A percentile compares a stretch with the other conserved stretches of the same genome.
Evolutionary conservation across 2,888 invertebrate genomes (phyloP).

Genomic region (Dasysyrphus tricinctus): DNA sequence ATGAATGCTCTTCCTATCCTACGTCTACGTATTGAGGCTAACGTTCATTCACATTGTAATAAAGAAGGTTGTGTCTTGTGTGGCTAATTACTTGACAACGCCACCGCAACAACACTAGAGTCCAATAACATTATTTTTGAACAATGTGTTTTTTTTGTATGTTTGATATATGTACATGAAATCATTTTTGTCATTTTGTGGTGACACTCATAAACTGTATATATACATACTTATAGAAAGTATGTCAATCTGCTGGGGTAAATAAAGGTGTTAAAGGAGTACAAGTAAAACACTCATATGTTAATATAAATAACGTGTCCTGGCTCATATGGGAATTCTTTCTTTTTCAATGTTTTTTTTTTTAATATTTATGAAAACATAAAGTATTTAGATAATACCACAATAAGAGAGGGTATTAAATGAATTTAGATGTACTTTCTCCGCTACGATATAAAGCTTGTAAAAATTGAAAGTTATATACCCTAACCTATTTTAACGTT

Average conservation of each 20-base stretch:
- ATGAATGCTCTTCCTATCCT: background rate
- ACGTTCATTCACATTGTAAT: background rate
- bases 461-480: no score
- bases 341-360: no score
- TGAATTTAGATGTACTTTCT: no score
- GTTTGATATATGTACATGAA: background rate
- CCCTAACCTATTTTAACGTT: no score
- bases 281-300: no score
- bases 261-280: background rate
- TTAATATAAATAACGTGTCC: no score
- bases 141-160: background rate
- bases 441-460: no score
- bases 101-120: background rate
- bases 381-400: no score
- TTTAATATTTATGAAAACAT: no score
- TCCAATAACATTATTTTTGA: background rate
- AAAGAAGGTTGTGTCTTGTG: background rate
- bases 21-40: background rate
- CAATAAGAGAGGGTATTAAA: no score
- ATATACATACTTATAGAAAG: background rate
- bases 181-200: slow-evolving; percentile 12
- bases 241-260: background rate
- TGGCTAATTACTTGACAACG: slow-evolving; percentile 19
- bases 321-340: no score
- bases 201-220: background rate